phyloP scores from a whole-genome alignment of 35 echinoderm and acorn worm genomes.

The Strongylocentrotus purpuratus region DNA sequence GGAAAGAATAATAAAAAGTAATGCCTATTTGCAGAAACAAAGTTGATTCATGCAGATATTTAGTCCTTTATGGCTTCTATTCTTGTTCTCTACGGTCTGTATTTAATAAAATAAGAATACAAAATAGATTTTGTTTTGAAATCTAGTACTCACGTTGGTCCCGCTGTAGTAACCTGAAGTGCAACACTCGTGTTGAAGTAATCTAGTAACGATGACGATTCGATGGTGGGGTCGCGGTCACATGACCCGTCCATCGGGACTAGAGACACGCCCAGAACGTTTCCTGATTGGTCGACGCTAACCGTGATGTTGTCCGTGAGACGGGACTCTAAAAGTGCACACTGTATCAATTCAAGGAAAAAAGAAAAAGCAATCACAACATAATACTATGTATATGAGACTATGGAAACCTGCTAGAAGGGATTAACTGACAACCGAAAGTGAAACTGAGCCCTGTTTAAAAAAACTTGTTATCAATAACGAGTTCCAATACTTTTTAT shows the following conservation, averaged over 20 bases:
- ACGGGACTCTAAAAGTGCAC: slow-evolving; percentile 84
- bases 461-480: no score
- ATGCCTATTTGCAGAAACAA: background rate
- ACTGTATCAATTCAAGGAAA: slow-evolving; percentile 53
- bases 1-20: background rate
- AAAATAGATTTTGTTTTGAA: no score
- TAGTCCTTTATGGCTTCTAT: background rate
- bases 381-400: background rate
- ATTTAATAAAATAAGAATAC: no score
- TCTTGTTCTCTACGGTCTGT: background rate
- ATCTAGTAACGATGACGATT: slow-evolving; percentile 50
- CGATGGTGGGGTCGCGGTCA: slow-evolving; percentile 37
- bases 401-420: no score
- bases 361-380: background rate
- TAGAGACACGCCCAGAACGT: slow-evolving; percentile 81
- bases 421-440: no score
- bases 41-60: background rate
- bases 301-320: slow-evolving; percentile 90
- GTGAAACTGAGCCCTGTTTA: no score
- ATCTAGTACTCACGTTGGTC: slow-evolving; percentile 80
- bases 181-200: slow-evolving; percentile 92
- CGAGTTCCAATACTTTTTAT: no score
- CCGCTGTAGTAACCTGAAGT: slow-evolving; percentile 68
- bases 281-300: slow-evolving; percentile 87
- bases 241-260: slow-evolving; percentile 76